Evolutionary conservation across 2,888 invertebrate species (phyloP).

Genomic region (Platypus cylindrus): DNA sequence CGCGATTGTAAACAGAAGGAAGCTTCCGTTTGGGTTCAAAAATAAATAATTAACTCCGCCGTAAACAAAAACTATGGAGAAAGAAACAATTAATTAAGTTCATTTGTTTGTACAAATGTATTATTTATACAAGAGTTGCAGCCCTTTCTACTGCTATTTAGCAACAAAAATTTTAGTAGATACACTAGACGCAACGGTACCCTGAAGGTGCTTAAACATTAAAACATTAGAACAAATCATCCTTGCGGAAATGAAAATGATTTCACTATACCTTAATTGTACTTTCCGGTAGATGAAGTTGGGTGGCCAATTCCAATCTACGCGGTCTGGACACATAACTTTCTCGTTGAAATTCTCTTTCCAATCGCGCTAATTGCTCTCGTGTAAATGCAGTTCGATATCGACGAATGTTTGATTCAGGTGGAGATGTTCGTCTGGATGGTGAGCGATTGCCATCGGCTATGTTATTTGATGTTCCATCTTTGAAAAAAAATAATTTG

Average conservation of each 20-base stretch:
- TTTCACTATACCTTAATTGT: slow-evolving; percentile 79
- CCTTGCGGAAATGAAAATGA: too few relatives aligned
- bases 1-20: slow-evolving; percentile 10
- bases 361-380: slow-evolving; percentile 81
- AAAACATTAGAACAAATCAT: too few relatives aligned
- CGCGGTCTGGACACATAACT: slow-evolving; percentile 95
- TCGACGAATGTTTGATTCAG: slow-evolving; percentile 62
- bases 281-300: slow-evolving; percentile 86
- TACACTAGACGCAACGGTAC: too few relatives aligned
- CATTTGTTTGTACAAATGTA: too few relatives aligned
- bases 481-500: slow-evolving; percentile 25
- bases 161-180: too few relatives aligned
- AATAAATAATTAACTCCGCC: too few relatives aligned
- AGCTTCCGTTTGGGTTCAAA: slow-evolving; percentile 7
- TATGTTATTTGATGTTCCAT: slow-evolving; percentile 33
- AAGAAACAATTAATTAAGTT: too few relatives aligned
- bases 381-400: slow-evolving; percentile 96
- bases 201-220: too few relatives aligned
- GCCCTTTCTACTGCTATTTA: too few relatives aligned
- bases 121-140: too few relatives aligned
- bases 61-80: too few relatives aligned
- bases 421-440: slow-evolving; percentile 21
- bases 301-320: slow-evolving; percentile 86
- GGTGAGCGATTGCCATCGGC: slow-evolving; percentile 16
- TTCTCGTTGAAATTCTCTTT: slow-evolving; percentile 93